These are phyloP conservation scores for Catharus bicknelli DNA, from an alignment of 2,113 vertebrate species.

Conservation along the genomic window DNA sequence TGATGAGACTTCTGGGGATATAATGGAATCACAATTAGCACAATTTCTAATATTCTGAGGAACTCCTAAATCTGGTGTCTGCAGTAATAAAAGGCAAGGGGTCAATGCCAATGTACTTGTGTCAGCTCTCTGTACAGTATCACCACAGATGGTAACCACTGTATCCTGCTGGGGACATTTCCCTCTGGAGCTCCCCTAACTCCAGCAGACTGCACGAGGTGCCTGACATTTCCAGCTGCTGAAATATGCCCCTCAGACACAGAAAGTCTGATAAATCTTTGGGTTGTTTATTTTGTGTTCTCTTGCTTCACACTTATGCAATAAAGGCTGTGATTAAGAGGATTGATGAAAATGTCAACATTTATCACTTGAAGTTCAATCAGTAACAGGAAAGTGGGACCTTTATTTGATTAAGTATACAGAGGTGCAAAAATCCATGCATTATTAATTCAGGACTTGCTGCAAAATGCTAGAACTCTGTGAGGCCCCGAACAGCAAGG, in stretches of 20 bases:
- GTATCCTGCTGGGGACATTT: not conserved
- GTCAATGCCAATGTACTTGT: not conserved
- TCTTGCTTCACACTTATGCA: slow-evolving; percentile 21
- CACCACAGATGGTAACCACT: not conserved
- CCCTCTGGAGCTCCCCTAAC: not conserved
- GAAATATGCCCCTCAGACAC: not conserved
- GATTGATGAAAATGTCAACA: slow-evolving; percentile 66
- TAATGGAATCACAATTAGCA: not conserved
- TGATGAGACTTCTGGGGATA: not conserved
- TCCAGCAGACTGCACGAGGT: not conserved
- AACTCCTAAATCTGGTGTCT: not conserved
- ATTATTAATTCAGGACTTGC: slow-evolving; percentile 33
- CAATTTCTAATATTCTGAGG: not conserved
- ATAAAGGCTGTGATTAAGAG: slow-evolving; percentile 62
- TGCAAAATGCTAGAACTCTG: not conserved
- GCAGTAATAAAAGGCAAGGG: not conserved
- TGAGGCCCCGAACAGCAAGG: not conserved
- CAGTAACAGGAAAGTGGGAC: slow-evolving; percentile 1
- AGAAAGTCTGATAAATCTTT: not conserved
- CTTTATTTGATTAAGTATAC: not conserved
- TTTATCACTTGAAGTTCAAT: slow-evolving; percentile 45
- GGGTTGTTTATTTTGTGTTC: slow-evolving; percentile 49
- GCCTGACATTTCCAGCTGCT: slow-evolving; percentile 20
- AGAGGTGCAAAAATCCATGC: not conserved
- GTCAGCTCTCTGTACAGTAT: not conserved